Evolutionary conservation across 1,140 invertebrate genomes (phyloP), one percentile per base, ranked within the genome.

Genomic region (Cardiocondyla obscurior): DNA sequence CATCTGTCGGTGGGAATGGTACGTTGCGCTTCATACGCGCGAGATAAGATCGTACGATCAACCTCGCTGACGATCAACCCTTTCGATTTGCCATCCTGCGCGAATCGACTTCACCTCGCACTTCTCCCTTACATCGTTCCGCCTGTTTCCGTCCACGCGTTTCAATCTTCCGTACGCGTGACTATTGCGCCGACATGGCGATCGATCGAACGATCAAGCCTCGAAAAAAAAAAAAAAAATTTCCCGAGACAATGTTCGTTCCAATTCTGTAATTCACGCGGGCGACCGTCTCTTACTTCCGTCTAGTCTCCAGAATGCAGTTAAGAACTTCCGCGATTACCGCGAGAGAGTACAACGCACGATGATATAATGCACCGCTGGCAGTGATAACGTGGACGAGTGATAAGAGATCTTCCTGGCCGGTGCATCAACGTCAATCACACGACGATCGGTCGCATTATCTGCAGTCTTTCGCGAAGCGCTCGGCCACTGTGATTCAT

Each of bases 1-100:
- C 55, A 53, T 85, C 82, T 77, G 64, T 79, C 65, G 58, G 28
- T 64, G 42, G 86, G 86, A 88, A 87, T 87, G 86, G 25, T 87
- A 87, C 82, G 85, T 84, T 84, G 69, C 19, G 60, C 19, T 83
- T 87, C 57, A 69, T 81, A 58, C 51, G 2, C 51, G 55, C 72
- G 58, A 73, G 72, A 82, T 57, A 57, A 53, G 36, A 58, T 67
- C 42, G 33, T 42, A 42, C 44, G 36, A 58, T 67, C 42, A 28
- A 42, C 33, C 44, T 57, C 19, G 25, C 8, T 62, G 53, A 39
- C 49, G n/a, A 44, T 55, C 33, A 39, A 77, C 16, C 28, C 36
- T 51, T 62, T 10, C 8, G 62, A 42, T 19, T 82, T 70, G 83
- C 60, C 83, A 85, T 85, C 19, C 51, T 65, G 49, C 22, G 28